Evolutionary conservation across 2,797 vertebrate genomes (phyloP), one percentile per base, ranked within the genome.

Genomic region (Tragelaphus eurycerus): DNA sequence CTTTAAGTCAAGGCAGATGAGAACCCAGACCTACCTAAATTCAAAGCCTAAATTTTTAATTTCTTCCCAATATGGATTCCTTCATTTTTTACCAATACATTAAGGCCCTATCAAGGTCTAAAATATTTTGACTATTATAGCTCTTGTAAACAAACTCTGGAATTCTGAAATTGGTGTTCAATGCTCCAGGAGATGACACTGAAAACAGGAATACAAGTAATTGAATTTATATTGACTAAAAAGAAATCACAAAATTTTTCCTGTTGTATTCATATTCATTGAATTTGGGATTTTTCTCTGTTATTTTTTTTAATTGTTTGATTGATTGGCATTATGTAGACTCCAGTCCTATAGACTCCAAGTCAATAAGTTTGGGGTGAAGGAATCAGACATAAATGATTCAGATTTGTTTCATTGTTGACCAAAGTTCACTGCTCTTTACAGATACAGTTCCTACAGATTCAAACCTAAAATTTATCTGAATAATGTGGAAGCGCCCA

Each of bases 201-300:
- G 64, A 96, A 55, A 81, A 55, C 2, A 55, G 64, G 7, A 89
- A 4, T 79, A 79, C 93, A 82, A 96, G 27, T 93, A 88, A 97
- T 48, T 93, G 85, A 13, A 95, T 95, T 95, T 95, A 81, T 59
- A 93, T 76, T 64, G 95, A 96, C 96, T 90, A 38, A 79, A 95
- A 88, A 90, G 62, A 97, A 96, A 90, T 57, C 23, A 86, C 43
- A 93, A 59, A 88, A 59, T 74, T 62, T 89, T 86, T 84, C 86
- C 64, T 89, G 55, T 84, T 31, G 43, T 25, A 67, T 60, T 31
- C 59, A 62, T 82, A 79, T 81, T 94, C 74, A 93, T 78, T 5
- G 14, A 95, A 85, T 88, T 87, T 79, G 12, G 31, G 34, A 55
- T 62, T 93, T 86, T 92, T 93, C 89, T 84, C 54, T 78, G 17